A percentile compares a stretch with the other conserved stretches of the same genome.
Conservation (phyloP, 2,797 vertebrate genomes). For the Macropodus opercularis region DNA sequence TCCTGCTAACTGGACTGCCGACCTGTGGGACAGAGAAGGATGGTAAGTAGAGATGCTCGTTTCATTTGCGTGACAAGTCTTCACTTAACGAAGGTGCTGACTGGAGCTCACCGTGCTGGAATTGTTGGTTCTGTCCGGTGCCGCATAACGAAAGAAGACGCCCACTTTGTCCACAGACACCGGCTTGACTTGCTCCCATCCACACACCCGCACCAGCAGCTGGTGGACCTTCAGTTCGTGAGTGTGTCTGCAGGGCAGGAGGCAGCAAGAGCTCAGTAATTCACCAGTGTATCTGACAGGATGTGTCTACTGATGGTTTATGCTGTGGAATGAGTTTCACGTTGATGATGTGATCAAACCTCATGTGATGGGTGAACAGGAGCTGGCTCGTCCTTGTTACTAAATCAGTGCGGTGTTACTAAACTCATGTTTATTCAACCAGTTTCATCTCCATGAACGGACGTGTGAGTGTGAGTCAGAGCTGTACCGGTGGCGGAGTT, state of each 20-base stretch:
- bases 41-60: too few relatives aligned
- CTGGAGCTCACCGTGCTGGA: constrained; percentile 87
- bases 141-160: constrained; percentile 94
- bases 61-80: too few relatives aligned
- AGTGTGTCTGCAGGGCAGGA: constrained; percentile 85
- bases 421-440: too few relatives aligned
- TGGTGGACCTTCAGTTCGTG: constrained; percentile 98
- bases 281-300: too few relatives aligned
- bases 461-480: neutral
- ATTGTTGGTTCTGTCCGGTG: constrained; percentile 92
- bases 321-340: too few relatives aligned
- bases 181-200: constrained; percentile 97
- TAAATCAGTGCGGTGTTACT: too few relatives aligned
- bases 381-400: too few relatives aligned
- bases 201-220: constrained; percentile 92
- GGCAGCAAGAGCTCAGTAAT: neutral
- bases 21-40: constrained; percentile 79
- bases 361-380: too few relatives aligned
- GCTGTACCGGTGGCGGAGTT: constrained; percentile 83
- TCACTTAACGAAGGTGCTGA: too few relatives aligned
- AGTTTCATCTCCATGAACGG: neutral
- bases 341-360: too few relatives aligned
- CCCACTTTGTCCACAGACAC: constrained; percentile 99
- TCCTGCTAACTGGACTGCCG: constrained; percentile 94
- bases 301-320: too few relatives aligned